Evolutionary conservation across 2,797 vertebrate genomes (phyloP).

Genomic region (Cirrhinus mrigala): DNA sequence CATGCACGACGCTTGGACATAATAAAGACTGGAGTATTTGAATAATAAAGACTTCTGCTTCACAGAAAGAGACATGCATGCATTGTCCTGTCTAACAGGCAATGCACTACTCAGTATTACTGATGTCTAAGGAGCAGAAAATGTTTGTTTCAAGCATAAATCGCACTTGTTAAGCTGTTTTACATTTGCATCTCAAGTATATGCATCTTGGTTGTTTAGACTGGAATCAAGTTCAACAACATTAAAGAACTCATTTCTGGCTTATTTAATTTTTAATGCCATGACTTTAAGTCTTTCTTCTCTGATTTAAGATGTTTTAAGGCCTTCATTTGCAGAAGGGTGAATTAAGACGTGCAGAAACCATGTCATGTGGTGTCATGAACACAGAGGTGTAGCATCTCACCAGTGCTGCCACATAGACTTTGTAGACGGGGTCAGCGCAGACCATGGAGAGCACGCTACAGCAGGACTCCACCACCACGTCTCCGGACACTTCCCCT

Average conservation of each 20-base stretch:
- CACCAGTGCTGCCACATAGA: conserved; percentile 93
- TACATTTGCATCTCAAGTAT: too few species aligned
- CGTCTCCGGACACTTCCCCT: conserved; percentile 83
- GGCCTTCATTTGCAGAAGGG: neutral
- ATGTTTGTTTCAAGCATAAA: too few species aligned
- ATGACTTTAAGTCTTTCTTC: neutral
- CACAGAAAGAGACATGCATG: neutral
- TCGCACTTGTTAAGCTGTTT: too few species aligned
- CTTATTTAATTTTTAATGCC: neutral
- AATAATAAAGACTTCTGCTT: neutral
- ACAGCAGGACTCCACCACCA: conserved; percentile 89
- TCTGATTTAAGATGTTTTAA: neutral
- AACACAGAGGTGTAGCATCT: conserved; percentile 64
- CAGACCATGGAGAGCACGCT: conserved; percentile 89
- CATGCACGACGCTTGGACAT: neutral
- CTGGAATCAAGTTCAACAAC: neutral
- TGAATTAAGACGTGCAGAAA: neutral
- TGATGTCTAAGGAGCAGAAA: too few species aligned
- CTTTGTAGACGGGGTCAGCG: conserved; percentile 92
- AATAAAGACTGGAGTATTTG: neutral
- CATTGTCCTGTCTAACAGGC: neutral
- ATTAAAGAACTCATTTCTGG: neutral
- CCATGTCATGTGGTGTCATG: neutral
- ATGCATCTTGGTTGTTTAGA: too few species aligned
- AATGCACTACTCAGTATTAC: neutral